Evolutionary conservation across 2,797 vertebrate species (phyloP).

Genomic region (Neoniphon sammara): DNA sequence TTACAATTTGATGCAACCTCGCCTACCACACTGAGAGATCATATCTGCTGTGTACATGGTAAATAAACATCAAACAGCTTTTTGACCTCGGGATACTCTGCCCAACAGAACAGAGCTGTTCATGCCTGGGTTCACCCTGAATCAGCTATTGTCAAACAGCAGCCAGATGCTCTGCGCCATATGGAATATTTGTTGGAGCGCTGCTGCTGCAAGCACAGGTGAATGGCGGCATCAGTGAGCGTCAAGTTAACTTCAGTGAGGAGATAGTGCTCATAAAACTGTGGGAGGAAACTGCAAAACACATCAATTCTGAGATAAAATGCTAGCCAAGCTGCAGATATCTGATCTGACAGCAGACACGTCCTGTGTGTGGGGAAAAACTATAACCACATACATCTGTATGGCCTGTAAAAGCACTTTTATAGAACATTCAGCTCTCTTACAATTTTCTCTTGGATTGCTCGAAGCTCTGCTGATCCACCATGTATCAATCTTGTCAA

Average conservation of each 20-base stretch:
- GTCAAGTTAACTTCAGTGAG: not conserved
- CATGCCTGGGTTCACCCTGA: not conserved
- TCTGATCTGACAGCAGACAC: not conserved
- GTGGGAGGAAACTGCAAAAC: not conserved
- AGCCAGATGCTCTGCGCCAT: conserved; percentile 39
- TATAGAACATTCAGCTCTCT: too few relatives aligned
- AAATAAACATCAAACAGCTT: conserved; percentile 47
- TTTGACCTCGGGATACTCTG: conserved; percentile 36
- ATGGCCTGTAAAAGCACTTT: too few relatives aligned
- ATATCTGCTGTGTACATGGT: conserved; percentile 25
- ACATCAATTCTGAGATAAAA: not conserved
- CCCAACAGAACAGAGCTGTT: conserved; percentile 20
- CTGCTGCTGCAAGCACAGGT: not conserved
- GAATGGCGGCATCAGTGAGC: not conserved
- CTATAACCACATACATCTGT: too few relatives aligned
- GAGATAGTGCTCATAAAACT: not conserved
- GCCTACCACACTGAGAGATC: conserved; percentile 15
- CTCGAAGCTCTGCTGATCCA: too few relatives aligned
- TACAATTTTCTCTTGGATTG: too few relatives aligned
- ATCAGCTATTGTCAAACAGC: conserved; percentile 2
- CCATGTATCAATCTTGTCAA: too few relatives aligned
- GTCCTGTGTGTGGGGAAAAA: too few relatives aligned
- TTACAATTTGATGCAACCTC: conserved; percentile 10
- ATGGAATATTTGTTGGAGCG: conserved; percentile 23
- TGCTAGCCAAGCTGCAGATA: not conserved